Conservation (phyloP, 2,888 invertebrate genomes). For the Aethes cnicana region DNA sequence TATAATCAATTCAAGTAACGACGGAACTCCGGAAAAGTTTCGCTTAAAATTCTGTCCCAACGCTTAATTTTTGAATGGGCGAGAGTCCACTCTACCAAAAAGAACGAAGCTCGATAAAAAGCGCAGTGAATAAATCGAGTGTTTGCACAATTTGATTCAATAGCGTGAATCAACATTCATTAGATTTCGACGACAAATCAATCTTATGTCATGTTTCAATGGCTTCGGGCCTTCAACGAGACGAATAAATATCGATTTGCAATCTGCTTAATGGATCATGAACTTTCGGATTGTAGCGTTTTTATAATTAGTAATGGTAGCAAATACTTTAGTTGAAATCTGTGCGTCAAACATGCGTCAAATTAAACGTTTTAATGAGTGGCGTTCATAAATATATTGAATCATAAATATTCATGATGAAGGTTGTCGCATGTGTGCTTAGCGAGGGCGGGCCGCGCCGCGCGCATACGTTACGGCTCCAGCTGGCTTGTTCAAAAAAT, state of each 20-base stretch:
- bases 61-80: conserved; percentile 8
- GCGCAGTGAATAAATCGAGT: not conserved
- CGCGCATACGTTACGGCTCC: conserved; percentile 23
- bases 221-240: too few relatives aligned
- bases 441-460: conserved; percentile 34
- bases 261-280: conserved; percentile 15
- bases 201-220: too few relatives aligned
- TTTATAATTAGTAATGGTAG: conserved; percentile 18
- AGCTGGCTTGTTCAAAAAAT: too few relatives aligned
- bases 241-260: conserved; percentile 2
- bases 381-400: conserved; percentile 45
- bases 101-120: not conserved
- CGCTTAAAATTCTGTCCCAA: conserved; percentile 5
- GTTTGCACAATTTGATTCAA: not conserved
- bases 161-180: not conserved
- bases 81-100: not conserved
- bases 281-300: conserved; percentile 8
- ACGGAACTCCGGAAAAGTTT: conserved; percentile 6
- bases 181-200: too few relatives aligned
- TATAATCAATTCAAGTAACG: conserved; percentile 28
- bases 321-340: conserved; percentile 35
- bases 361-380: conserved; percentile 52
- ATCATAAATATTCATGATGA: conserved; percentile 56
- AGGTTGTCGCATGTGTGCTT: conserved; percentile 46
- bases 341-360: conserved; percentile 38